These are phyloP conservation scores for Strigops habroptila DNA, from an alignment of 2,113 vertebrate genomes.

Conservation along the genomic window DNA sequence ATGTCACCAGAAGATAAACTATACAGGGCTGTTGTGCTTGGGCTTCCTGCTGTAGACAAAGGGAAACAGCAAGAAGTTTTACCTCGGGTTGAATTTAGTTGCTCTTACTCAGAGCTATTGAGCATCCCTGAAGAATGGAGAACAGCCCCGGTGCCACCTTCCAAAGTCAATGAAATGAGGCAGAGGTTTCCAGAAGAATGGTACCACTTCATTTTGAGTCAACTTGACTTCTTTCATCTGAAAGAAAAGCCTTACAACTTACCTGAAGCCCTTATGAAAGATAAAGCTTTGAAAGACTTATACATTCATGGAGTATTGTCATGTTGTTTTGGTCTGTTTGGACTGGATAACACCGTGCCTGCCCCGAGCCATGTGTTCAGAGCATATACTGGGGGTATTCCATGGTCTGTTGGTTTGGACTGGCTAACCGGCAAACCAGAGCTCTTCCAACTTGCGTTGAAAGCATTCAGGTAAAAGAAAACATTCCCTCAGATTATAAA, in stretches of 20 bases:
- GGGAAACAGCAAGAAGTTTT: conserved; percentile 59
- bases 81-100: conserved; percentile 81
- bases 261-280: conserved; percentile 83
- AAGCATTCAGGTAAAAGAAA: conserved; percentile 95
- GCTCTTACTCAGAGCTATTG: conserved; percentile 82
- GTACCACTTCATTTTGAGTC: conserved; percentile 87
- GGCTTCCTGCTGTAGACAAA: conserved; percentile 75
- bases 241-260: conserved; percentile 77
- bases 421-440: conserved; percentile 90
- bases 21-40: conserved; percentile 66
- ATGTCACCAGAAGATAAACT: conserved; percentile 77
- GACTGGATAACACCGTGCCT: conserved; percentile 80
- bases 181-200: conserved; percentile 90
- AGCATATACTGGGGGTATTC: conserved; percentile 87
- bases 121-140: conserved; percentile 87
- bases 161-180: conserved; percentile 81
- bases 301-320: conserved; percentile 85
- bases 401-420: conserved; percentile 88
- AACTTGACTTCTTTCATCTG: conserved; percentile 79
- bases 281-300: conserved; percentile 82
- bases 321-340: conserved; percentile 85
- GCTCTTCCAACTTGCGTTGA: conserved; percentile 87
- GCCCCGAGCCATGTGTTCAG: conserved; percentile 87
- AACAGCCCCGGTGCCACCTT: conserved; percentile 75
- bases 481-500: not conserved